Percentiles rank a stretch among this genome's conserved stretches.
Conservation (phyloP, 2,113 vertebrate species). For the Misgurnus mizolepis region DNA sequence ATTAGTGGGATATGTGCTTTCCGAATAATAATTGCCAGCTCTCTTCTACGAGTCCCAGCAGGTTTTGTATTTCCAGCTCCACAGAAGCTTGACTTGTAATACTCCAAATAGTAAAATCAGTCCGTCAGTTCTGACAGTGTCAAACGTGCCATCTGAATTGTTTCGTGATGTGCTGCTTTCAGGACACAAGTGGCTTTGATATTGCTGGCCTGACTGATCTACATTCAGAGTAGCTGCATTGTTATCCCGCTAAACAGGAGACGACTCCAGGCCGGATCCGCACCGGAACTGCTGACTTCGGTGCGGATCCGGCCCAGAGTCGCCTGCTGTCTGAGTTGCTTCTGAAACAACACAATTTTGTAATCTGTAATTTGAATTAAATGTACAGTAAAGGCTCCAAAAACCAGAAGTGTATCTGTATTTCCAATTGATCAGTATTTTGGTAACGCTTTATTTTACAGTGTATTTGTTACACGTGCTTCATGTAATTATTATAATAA, state of each 20-base stretch:
- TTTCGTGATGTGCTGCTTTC: not conserved
- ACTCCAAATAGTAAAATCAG: not conserved
- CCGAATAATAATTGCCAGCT: constrained; percentile 38
- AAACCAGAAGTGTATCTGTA: too few species aligned
- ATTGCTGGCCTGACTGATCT: not conserved
- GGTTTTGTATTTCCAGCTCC: not conserved
- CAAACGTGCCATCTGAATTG: not conserved
- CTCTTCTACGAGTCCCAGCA: constrained; percentile 22
- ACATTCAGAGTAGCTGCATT: not conserved
- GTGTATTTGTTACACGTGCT: too few species aligned
- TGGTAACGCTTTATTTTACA: too few species aligned
- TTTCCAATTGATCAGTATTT: too few species aligned
- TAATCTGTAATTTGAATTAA: too few species aligned
- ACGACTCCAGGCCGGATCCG: too few species aligned
- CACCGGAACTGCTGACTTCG: too few species aligned
- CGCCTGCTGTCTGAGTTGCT: too few species aligned
- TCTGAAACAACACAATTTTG: too few species aligned
- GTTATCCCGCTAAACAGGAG: not conserved
- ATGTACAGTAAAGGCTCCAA: too few species aligned
- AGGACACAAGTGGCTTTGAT: constrained; percentile 8
- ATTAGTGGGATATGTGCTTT: constrained; percentile 22
- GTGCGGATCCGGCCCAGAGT: too few species aligned
- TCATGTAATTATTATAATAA: too few species aligned
- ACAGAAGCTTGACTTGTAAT: constrained; percentile 1
- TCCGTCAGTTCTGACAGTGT: not conserved